These are phyloP conservation scores for Gymnorhina tibicen DNA, from an alignment of 2,113 vertebrate genomes.

Conservation along the genomic window DNA sequence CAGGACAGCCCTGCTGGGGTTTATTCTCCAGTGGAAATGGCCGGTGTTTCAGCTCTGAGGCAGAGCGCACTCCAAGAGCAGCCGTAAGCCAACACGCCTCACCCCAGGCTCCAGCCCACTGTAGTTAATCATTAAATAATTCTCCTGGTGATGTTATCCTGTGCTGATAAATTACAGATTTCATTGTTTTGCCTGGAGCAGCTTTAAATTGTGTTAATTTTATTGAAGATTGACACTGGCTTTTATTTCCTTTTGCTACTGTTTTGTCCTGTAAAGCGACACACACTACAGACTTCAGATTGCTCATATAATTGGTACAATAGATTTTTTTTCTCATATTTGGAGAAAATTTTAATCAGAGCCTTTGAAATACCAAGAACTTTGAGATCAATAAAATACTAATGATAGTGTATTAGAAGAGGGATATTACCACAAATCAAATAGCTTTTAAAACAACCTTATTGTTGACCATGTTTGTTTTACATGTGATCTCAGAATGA, in stretches of 20 bases:
- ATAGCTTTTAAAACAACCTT: conserved; percentile 46
- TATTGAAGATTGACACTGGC: conserved; percentile 60
- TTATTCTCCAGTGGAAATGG: background rate
- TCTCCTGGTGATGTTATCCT: conserved; percentile 58
- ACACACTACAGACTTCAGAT: conserved; percentile 32
- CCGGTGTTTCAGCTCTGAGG: background rate
- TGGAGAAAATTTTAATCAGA: conserved; percentile 63
- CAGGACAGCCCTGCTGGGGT: background rate
- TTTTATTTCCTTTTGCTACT: conserved; percentile 52
- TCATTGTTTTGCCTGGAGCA: conserved; percentile 68
- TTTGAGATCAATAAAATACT: conserved; percentile 61
- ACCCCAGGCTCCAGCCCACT: conserved; percentile 11
- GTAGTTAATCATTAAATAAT: conserved; percentile 69
- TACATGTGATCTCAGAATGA: conserved; percentile 58
- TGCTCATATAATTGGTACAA: conserved; percentile 51
- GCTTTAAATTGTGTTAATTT: conserved; percentile 70
- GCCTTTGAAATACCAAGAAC: conserved; percentile 59
- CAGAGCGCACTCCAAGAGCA: background rate
- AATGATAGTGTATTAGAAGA: conserved; percentile 25
- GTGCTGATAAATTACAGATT: conserved; percentile 60
- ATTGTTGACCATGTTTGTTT: conserved; percentile 62
- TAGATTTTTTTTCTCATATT: conserved; percentile 46
- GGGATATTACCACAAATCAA: conserved; percentile 6
- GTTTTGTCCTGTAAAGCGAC: conserved; percentile 47
- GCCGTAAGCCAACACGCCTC: background rate